These are phyloP conservation scores for Micrasema minimum DNA, from an alignment of 1,140 invertebrate genomes.

Conservation along the genomic window DNA sequence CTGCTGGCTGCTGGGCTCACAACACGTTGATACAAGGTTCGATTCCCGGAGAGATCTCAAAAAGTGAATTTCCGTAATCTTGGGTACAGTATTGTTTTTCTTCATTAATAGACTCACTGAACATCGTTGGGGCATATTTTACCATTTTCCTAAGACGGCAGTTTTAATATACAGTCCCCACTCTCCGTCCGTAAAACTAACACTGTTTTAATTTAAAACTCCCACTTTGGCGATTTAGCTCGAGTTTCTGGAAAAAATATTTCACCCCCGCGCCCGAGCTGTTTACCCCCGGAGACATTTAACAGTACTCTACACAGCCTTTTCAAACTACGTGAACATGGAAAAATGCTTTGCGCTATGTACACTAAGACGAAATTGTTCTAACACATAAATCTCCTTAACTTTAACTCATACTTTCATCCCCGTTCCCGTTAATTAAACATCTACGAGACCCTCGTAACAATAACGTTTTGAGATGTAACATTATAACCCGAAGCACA, in stretches of 20 bases:
- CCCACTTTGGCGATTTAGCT: conserved; percentile 7
- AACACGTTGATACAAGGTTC: no score
- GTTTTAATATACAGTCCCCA: no score
- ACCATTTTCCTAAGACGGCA: no score
- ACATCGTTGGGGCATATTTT: no score
- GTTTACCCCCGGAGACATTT: neutral
- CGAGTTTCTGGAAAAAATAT: conserved; percentile 11
- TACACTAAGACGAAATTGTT: neutral
- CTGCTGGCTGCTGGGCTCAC: no score
- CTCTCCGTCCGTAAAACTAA: no score
- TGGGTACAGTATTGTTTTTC: no score
- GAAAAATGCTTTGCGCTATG: conserved; percentile 10
- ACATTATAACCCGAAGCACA: no score
- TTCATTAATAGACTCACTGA: no score
- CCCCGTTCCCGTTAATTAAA: conserved; percentile 4
- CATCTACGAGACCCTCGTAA: conserved; percentile 4
- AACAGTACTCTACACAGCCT: conserved; percentile 2
- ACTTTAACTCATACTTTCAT: neutral
- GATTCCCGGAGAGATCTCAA: no score
- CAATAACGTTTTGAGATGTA: no score
- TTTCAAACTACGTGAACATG: neutral
- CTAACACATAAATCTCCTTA: conserved; percentile 5
- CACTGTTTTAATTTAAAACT: conserved; percentile 19
- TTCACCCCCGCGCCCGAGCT: neutral
- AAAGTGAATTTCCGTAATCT: no score